Base-by-base conservation (phyloP, 2,113 vertebrate genomes). In the Rhinopithecus roxellana region DNA sequence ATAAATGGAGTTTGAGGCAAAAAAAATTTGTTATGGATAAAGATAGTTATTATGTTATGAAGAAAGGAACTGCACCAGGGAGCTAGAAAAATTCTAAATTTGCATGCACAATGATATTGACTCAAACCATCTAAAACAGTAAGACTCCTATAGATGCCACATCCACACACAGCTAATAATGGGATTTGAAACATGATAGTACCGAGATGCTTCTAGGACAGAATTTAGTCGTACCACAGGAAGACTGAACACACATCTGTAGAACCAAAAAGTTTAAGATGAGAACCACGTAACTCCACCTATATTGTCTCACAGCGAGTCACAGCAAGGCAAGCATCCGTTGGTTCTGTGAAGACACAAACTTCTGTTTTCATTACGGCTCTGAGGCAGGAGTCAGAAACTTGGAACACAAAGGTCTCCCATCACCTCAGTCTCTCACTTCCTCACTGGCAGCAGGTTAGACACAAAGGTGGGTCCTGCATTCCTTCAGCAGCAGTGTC, bases 91-190 rank as follows among this genome's bases (percentile, higher is more conserved):
- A 67, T 48, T 83, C 45, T 83, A 40, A 70, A 13, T 12, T 27
- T 70, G 9, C 18, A 59, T 2, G 18, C 27, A 52, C 30, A 52
- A 16, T 11, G 74, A 27, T 82, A 79, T 12, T 10, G 25, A 67
- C 59, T 87, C 30, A 92, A 57, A 23, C 75, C 40, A 8, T 23
- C 23, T 13, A 57, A 50, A 80, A 27, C 69, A 61, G 25, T 5
- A 27, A 81, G 48, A 22, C 20, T 59, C 72, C 57, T 22, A 32
- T 1, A 85, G 52, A 93, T 18, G 20, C 16, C 25, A 8, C 40
- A 38, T 17, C 52, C 70, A 35, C 77, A 89, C 67, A 75, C 30
- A 6, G 0, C 67, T 88, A 38, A 61, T 0, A 0, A 79, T 0
- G 0, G 22, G 10, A 13, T 32, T 35, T 78, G 40, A 59, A 83